phyloP scores from a whole-genome alignment of 2,113 vertebrate species.

The Tapirus terrestris region DNA sequence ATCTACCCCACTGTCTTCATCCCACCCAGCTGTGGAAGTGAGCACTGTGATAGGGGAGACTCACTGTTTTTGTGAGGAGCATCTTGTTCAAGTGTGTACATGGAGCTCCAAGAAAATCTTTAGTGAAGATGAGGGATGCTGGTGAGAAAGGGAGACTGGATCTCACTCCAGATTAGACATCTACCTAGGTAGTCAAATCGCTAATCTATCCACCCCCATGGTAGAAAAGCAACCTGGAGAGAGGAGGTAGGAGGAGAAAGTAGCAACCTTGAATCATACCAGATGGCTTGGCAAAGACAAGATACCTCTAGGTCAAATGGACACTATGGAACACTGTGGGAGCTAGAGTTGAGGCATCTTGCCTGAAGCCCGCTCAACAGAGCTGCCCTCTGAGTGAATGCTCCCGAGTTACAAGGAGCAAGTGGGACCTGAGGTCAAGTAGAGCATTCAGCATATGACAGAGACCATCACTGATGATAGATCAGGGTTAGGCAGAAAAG shows the following conservation, averaged over 20 bases:
- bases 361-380: neutral
- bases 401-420: neutral
- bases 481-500: neutral
- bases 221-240: neutral
- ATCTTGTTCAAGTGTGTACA: neutral
- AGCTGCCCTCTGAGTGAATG: neutral
- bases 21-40: rapidly evolving
- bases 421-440: neutral
- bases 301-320: neutral
- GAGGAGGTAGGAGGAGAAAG: neutral
- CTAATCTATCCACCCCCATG: neutral
- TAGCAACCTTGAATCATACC: neutral
- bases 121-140: neutral
- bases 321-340: neutral
- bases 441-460: neutral
- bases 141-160: neutral
- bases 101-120: neutral
- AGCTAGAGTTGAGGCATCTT: neutral
- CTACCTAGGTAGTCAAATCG: neutral
- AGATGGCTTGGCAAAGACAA: neutral
- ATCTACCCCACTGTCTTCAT: neutral
- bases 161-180: neutral
- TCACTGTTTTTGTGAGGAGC: neutral
- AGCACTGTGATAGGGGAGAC: neutral
- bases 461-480: neutral